These are phyloP conservation scores for Artibeus lituratus DNA, from an alignment of 2,797 vertebrate genomes.

Conservation along the genomic window DNA sequence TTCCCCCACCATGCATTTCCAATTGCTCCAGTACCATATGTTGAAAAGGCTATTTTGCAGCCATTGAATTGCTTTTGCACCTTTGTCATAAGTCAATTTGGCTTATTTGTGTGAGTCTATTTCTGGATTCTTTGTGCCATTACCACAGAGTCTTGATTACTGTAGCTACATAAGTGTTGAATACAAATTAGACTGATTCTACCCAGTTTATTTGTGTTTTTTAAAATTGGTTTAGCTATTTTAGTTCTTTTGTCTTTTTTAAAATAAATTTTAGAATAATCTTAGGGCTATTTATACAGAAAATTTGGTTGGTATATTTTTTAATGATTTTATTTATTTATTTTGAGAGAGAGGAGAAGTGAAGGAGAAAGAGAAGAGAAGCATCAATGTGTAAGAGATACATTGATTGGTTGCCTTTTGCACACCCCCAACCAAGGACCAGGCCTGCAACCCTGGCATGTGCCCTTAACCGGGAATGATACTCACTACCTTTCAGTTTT, in stretches of 20 bases:
- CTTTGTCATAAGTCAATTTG: conserved; percentile 51
- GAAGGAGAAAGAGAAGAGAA: no score
- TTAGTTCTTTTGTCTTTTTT: conserved; percentile 4
- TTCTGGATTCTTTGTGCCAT: conserved; percentile 38
- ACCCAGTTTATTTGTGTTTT: neutral
- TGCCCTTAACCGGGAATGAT: no score
- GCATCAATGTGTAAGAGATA: no score
- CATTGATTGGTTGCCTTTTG: no score
- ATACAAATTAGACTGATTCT: conserved; percentile 4
- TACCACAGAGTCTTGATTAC: conserved; percentile 23
- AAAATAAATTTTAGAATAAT: conserved; percentile 22
- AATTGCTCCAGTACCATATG: neutral
- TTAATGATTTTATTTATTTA: no score
- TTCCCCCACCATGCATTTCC: neutral
- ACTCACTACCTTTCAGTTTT: no score
- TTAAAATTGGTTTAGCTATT: conserved; percentile 20
- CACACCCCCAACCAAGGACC: no score
- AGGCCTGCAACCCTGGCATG: no score
- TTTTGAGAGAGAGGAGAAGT: no score
- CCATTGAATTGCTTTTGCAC: conserved; percentile 42
- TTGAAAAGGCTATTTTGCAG: conserved; percentile 44
- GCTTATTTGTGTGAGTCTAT: conserved; percentile 47
- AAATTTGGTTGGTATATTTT: neutral
- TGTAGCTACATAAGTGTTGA: conserved; percentile 22
- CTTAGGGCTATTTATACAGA: neutral